Base-by-base conservation (phyloP, 2,888 invertebrate species). In the Phyllotreta cruciferae region DNA sequence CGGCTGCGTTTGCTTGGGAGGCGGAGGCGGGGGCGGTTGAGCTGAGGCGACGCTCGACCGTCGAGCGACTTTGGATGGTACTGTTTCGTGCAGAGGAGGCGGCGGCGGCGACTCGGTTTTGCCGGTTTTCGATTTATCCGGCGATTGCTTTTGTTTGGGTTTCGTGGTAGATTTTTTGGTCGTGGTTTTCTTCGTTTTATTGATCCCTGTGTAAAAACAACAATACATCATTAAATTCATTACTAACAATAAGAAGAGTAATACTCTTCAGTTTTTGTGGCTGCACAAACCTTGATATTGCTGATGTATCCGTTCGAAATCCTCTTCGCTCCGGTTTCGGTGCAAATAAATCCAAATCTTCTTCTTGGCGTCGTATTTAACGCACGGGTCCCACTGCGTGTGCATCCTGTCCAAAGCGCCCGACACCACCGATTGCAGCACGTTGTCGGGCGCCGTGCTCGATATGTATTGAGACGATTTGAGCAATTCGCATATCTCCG, bases 261-360 rank as follows among this genome's bases (percentile, higher is more conserved):
- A n/a, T n/a, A n/a, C n/a, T n/a, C n/a, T n/a, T n/a, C n/a, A n/a
- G n/a, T n/a, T n/a, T n/a, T n/a, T n/a, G n/a, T n/a, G 35, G 4
- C 37, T 5, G 10, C 14, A 11, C 47, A 58, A 53, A 62, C 85
- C 86, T 76, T 88, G 89, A 62, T 85, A 84, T 72, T 89, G 88
- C 66, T 88, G 88, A 75, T 90, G 90, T 70, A 88, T 84, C 71
- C 87, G 83, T 78, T 90, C 90, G 67, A 86, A 86, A 71, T 86
- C 86, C 47, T 83, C 83, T 72, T 86, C 85, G 0, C 81, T 82
- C 50, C 86, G 80, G 76, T 89, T 87, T 50, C 95, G 86, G 79
- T 97, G 96, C 60, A 97, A 83, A 80, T 97, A 97, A n/a, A 96
- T 93, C 98, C 98, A 98, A 36, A 94, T 88, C 74, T 96, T 96